Base-by-base conservation (phyloP, 1,140 invertebrate species). In the Drosophila leontia region DNA sequence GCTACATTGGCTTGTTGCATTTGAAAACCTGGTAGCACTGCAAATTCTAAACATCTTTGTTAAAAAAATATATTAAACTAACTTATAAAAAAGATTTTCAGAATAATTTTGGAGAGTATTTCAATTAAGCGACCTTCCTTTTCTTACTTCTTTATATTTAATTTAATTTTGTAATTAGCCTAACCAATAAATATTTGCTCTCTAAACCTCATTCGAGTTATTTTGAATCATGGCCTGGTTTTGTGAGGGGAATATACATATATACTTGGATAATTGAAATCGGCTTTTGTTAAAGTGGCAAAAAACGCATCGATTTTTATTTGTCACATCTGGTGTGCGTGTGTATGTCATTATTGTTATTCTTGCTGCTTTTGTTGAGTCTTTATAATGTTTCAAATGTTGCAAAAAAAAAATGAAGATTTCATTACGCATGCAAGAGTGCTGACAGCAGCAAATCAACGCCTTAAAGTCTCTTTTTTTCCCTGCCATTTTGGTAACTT, bases 251-350 rank as follows among this genome's bases (percentile, higher is more conserved):
- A 0, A 37, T 47, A 26, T 26, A 37, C 39, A 26, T 26, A 57
- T 59, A n/a, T 45, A 19, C 50, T 53, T 55, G 23, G 13, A 65
- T 53, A 67, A 71, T 67, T 71, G 61, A 47, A 45, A 55, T 71
- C 62, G 42, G 45, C 59, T 48, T 78, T 67, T 67, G 62, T 58
- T 78, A n/a, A 80, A 81, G 61, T 65, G 72, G 72, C 71, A 80
- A 81, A 76, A 72, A 81, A 80, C 65, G 65, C 63, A 82, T 83
- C 64, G 65, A 83, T 68, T 74, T 76, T 80, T 60, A 72, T 79
- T 23, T 78, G 55, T 65, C 29, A n/a, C 41, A 37, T 55, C 55
- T 63, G 35, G 17, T 65, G 44, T 34, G 11, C 35, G 45, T 50
- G 15, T 15, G 57, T 26, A 29, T 17, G 58, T 56, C 9, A 26